Conservation (phyloP, 2,888 invertebrate genomes). For the Abrostola triplasia region DNA sequence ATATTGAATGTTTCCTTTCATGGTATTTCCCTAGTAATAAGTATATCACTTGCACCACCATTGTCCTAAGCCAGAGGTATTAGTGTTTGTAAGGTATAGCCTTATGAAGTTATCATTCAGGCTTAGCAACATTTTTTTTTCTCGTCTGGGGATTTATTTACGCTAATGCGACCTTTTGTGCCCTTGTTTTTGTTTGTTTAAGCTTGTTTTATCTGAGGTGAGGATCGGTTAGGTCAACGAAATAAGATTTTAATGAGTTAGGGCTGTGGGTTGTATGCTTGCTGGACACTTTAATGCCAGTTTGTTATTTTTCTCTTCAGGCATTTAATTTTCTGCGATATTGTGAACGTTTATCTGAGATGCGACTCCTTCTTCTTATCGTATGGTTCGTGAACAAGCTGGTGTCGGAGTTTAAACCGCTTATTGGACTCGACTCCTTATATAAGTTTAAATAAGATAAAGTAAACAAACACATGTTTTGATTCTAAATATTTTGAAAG, state of each 20-base stretch:
- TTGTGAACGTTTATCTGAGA: too few relatives aligned
- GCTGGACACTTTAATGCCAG: too few relatives aligned
- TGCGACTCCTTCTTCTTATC: too few relatives aligned
- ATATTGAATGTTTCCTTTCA: too few relatives aligned
- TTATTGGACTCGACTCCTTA: too few relatives aligned
- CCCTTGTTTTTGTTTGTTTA: slow-evolving; percentile 38
- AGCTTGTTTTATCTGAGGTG: slow-evolving; percentile 33
- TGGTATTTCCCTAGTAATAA: not conserved
- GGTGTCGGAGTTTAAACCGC: too few relatives aligned
- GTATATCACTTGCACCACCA: slow-evolving; percentile 25
- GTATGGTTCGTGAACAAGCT: too few relatives aligned
- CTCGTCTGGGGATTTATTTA: slow-evolving; percentile 43
- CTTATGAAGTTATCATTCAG: slow-evolving; percentile 60
- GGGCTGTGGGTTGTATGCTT: not conserved
- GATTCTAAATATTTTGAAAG: too few relatives aligned
- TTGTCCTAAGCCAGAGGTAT: slow-evolving; percentile 26
- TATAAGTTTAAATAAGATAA: too few relatives aligned
- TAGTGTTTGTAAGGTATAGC: slow-evolving; percentile 52
- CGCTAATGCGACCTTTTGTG: slow-evolving; percentile 33
- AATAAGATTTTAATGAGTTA: slow-evolving; percentile 35
- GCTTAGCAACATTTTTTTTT: slow-evolving; percentile 51
- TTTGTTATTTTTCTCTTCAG: not conserved
- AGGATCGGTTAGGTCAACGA: slow-evolving; percentile 11
- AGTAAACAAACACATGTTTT: too few relatives aligned
- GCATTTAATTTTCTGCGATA: too few relatives aligned